Evolutionary conservation across 2,113 vertebrate species (phyloP).

Genomic region (Pipa parva): DNA sequence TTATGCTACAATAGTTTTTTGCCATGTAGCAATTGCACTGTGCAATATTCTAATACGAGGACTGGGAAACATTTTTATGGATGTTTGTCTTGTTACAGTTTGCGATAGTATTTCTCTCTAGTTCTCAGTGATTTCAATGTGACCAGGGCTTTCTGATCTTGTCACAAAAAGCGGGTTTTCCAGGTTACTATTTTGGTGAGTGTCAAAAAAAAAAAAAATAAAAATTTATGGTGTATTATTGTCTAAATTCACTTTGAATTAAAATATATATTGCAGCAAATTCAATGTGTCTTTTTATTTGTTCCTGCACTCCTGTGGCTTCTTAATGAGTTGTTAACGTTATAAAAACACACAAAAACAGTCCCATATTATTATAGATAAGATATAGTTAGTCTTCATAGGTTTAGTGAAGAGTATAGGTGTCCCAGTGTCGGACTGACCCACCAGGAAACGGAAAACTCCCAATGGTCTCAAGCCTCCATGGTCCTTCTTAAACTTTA

Average conservation of each 20-base stretch:
- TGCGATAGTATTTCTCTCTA: slow-evolving; percentile 99
- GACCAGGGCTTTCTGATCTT: slow-evolving; percentile 99
- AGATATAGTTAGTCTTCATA: too few relatives aligned
- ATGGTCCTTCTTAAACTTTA: too few relatives aligned
- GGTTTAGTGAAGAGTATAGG: too few relatives aligned
- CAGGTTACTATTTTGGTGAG: slow-evolving; percentile 99
- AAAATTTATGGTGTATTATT: slow-evolving; percentile 99
- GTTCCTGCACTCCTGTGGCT: background rate
- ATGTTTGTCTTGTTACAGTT: slow-evolving; percentile 99
- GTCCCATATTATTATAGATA: too few relatives aligned
- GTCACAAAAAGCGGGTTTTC: slow-evolving; percentile 99
- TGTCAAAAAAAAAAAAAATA: slow-evolving; percentile 83
- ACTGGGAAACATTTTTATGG: slow-evolving; percentile 96
- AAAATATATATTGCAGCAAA: slow-evolving; percentile 95
- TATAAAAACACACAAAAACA: too few relatives aligned
- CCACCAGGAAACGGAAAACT: too few relatives aligned
- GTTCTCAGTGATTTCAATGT: slow-evolving; percentile 99
- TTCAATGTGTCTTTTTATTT: background rate
- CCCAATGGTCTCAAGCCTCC: too few relatives aligned
- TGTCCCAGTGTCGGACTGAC: too few relatives aligned
- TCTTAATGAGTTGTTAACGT: too few relatives aligned
- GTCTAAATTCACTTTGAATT: slow-evolving; percentile 99
- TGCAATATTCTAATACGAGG: slow-evolving; percentile 99
- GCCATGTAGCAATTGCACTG: slow-evolving; percentile 99
- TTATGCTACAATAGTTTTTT: slow-evolving; percentile 98